Evolutionary conservation across 1,140 invertebrate species (phyloP).

Genomic region (Pogonomyrmex californicus): DNA sequence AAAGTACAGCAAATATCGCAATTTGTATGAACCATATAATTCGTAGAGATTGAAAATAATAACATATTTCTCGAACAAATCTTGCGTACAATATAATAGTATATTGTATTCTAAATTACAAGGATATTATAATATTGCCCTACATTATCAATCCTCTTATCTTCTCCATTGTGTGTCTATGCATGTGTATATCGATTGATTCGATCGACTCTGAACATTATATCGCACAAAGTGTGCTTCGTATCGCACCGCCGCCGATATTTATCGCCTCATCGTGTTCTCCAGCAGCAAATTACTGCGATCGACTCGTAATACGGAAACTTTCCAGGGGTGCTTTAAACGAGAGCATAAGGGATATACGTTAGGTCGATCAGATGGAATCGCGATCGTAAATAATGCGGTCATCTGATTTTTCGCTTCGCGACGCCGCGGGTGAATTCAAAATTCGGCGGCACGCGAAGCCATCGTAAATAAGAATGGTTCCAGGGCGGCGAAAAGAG

Average conservation of each 20-base stretch:
- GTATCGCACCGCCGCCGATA: conserved; percentile 18
- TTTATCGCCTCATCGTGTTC: conserved; percentile 42
- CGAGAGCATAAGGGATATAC: background rate
- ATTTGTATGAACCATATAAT: background rate
- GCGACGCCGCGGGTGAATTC: conserved; percentile 73
- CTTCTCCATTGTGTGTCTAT: background rate
- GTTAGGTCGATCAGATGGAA: conserved; percentile 3
- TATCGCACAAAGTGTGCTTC: conserved; percentile 25
- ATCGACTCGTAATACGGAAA: conserved; percentile 55
- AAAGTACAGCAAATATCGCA: background rate
- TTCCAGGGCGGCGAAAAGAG: conserved; percentile 74
- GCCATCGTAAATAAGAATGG: conserved; percentile 76
- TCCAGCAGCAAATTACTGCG: conserved; percentile 38
- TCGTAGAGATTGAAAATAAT: background rate
- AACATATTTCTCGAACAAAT: background rate
- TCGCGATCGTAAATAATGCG: conserved; percentile 43
- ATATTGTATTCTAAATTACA: background rate
- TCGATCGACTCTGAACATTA: conserved; percentile 1
- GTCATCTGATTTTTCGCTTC: conserved; percentile 56
- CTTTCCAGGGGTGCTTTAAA: conserved; percentile 27
- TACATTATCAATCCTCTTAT: conserved; percentile 13
- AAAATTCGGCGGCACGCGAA: conserved; percentile 77
- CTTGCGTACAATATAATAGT: background rate
- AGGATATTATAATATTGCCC: background rate
- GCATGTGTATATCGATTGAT: background rate